Base-by-base conservation (phyloP, 2,797 vertebrate species). In the Triplophysa yarkandensis region DNA sequence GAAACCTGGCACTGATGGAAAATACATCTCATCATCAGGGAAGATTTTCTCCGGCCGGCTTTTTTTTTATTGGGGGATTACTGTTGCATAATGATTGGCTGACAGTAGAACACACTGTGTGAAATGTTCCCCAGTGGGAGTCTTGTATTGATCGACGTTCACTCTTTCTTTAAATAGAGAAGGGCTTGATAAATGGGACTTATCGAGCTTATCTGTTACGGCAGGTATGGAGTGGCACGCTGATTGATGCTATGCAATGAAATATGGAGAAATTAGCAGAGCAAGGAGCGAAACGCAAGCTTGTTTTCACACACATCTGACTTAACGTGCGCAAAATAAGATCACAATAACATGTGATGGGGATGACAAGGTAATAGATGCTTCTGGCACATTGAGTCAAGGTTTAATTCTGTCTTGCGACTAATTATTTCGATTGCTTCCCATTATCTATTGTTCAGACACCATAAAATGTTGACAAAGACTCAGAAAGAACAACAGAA, bases 21-120 rank as follows among this genome's bases (percentile, higher is more conserved):
- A 79, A 75, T 68, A 75, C 79, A 79, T 83, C 69, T 77, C 69
- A 68, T 36, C 68, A 77, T 69, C 68, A 27, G 63, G 1, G 27
- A 48, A 19, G 21, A 36, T 48, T 57, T 54, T 65, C 34, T 66
- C 23, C 50, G 61, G 58, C 44, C 5, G 16, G 39, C 63, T 79
- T 46, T 54, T 68, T 79, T 68, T 28, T 39, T 30, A 60, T 76
- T 32, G 58, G 52, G 46, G 76, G 48, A 75, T 77, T 61, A 80
- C 48, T 66, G 30, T 65, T 61, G 60, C 55, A 77, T 79, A 66
- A 77, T 71, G 70, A 76, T 58, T 71, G 14, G 13, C 71, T 61
- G 62, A 74, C 62, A 71, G 61, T 39, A 44, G 46, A 61, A 36
- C 62, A 41, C 52, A 61, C 43, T 21, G 55, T 23, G 55, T 55